These are phyloP conservation scores for Acyrthosiphon pisum DNA, from an alignment of 1,140 invertebrate species.

Conservation along the genomic window DNA sequence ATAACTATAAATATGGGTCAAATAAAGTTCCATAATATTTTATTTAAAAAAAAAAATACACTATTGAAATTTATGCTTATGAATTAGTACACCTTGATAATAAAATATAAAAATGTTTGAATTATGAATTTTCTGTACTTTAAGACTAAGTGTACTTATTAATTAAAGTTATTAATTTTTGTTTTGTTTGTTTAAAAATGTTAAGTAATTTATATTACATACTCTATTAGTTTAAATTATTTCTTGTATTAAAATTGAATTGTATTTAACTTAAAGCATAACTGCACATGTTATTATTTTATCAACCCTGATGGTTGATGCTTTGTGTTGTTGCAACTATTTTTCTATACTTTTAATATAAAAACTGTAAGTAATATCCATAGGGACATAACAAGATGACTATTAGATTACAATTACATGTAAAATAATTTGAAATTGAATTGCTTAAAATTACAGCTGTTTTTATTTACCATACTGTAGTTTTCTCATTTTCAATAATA, in stretches of 20 bases:
- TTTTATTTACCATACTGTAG: background rate
- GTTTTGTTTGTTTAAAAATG: background rate
- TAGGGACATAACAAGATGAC: background rate
- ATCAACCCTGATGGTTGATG: background rate
- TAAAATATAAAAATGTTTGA: background rate
- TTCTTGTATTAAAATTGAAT: background rate
- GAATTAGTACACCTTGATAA: background rate
- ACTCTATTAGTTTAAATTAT: background rate
- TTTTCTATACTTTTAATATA: background rate
- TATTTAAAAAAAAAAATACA: background rate
- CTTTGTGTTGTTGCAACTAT: background rate
- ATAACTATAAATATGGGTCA: background rate
- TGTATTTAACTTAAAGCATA: background rate
- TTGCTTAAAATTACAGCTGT: background rate
- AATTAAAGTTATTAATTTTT: background rate
- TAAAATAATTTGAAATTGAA: background rate
- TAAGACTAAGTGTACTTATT: background rate
- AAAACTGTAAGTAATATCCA: background rate
- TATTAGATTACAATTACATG: background rate
- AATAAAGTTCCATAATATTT: background rate
- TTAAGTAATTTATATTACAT: background rate
- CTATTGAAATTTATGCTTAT: background rate
- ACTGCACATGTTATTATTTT: background rate
- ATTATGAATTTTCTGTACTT: conserved; percentile 6
- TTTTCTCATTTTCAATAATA: background rate